Conservation (phyloP, 2,113 vertebrate species). For the Toxostoma redivivum region DNA sequence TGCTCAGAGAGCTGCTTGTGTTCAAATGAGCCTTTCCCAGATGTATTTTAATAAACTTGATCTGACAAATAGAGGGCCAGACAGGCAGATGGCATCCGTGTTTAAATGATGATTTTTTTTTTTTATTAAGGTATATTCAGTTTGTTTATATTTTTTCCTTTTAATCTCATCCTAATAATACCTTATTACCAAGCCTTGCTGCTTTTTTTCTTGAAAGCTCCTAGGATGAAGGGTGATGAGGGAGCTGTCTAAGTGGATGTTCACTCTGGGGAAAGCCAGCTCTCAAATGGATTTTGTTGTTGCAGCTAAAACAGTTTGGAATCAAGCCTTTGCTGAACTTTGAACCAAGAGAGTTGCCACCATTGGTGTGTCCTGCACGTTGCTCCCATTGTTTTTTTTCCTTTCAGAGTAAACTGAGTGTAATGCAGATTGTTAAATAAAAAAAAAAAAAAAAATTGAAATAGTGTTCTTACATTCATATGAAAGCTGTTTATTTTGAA, state of each 20-base stretch:
- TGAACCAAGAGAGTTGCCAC: neutral
- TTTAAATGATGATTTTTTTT: neutral
- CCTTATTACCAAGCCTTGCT: neutral
- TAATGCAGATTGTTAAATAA: neutral
- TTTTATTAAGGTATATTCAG: neutral
- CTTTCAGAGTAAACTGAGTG: neutral
- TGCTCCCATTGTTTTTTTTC: rapidly evolving
- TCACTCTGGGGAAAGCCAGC: neutral
- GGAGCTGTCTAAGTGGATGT: neutral
- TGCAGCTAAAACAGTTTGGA: neutral
- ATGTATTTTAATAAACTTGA: neutral
- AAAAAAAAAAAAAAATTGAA: neutral
- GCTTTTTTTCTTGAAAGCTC: neutral
- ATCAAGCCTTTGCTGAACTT: neutral
- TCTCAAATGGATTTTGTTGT: neutral
- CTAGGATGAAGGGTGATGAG: neutral
- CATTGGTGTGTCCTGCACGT: rapidly evolving
- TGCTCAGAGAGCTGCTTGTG: neutral
- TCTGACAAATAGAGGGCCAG: neutral
- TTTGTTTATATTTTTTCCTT: neutral
- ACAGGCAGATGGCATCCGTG: neutral
- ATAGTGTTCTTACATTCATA: neutral
- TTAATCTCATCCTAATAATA: neutral
- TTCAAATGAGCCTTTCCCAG: neutral
- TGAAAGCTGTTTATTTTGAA: neutral